A percentile compares a stretch with the other conserved stretches of the same genome.
phyloP scores from a whole-genome alignment of 2,888 invertebrate species.

The Cephus pygmeus region DNA sequence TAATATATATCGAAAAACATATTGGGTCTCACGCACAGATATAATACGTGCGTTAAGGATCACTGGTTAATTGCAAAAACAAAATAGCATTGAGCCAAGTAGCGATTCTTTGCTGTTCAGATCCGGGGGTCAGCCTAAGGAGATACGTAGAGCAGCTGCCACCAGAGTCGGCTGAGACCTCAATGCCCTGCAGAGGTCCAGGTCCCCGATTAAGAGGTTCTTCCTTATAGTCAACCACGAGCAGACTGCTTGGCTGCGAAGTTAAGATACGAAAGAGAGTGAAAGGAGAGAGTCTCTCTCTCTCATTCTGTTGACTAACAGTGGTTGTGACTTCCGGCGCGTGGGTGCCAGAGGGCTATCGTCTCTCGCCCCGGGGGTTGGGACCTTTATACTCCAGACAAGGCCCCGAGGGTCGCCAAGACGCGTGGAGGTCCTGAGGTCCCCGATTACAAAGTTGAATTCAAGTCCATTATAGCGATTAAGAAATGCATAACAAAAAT shows the following conservation, averaged over 20 bases:
- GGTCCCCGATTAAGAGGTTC: conserved; percentile 58
- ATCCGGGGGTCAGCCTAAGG: conserved; percentile 41
- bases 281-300: not conserved
- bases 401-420: conserved; percentile 32
- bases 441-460: conserved; percentile 27
- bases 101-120: not conserved
- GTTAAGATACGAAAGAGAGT: conserved; percentile 40
- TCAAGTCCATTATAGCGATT: not conserved
- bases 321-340: conserved; percentile 3
- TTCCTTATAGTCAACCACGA: conserved; percentile 42
- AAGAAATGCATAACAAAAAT: not conserved
- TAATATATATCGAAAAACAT: not conserved
- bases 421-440: conserved; percentile 30
- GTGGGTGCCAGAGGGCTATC: conserved; percentile 44
- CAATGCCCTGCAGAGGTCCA: conserved; percentile 52
- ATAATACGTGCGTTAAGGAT: conserved; percentile 27
- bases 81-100: not conserved
- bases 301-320: not conserved
- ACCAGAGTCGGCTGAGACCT: conserved; percentile 47
- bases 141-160: conserved; percentile 46
- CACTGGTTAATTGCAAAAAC: conserved; percentile 36
- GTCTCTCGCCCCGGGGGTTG: conserved; percentile 42
- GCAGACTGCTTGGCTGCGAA: conserved; percentile 55
- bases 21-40: too few relatives aligned
- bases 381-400: conserved; percentile 40